Percentiles rank a stretch among this genome's conserved stretches.
Evolutionary conservation across 2,888 invertebrate species (phyloP).

Genomic region (Ichneumoninae sp.): DNA sequence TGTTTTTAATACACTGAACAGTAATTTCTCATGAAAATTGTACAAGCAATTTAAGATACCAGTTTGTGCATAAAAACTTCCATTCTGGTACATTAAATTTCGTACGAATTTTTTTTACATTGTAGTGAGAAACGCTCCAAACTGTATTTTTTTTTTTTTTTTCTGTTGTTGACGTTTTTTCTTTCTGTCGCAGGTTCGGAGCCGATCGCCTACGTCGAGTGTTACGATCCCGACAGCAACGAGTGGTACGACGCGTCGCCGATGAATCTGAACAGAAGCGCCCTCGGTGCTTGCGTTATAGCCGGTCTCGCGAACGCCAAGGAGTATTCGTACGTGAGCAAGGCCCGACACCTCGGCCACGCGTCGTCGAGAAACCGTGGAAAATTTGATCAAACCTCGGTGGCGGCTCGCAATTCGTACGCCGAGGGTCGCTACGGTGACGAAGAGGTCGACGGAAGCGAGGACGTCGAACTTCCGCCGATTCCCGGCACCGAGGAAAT

Average conservation of each 20-base stretch:
- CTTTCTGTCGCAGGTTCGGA: constrained; percentile 86
- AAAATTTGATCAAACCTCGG: constrained; percentile 69
- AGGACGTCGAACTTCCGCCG: constrained; percentile 24
- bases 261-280: constrained; percentile 93
- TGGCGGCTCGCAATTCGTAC: constrained; percentile 4
- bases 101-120: too few species aligned
- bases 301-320: constrained; percentile 89
- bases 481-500: constrained; percentile 41
- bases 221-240: constrained; percentile 89
- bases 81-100: too few species aligned
- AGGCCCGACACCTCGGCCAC: constrained; percentile 75
- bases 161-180: not conserved
- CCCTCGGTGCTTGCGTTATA: constrained; percentile 92
- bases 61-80: too few species aligned
- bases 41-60: too few species aligned
- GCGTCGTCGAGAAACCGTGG: constrained; percentile 69
- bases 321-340: constrained; percentile 87
- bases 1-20: too few species aligned
- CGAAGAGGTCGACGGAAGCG: constrained; percentile 70
- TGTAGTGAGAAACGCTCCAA: too few species aligned
- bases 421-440: constrained; percentile 63
- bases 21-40: too few species aligned
- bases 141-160: constrained; percentile 5
- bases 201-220: constrained; percentile 91
- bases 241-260: constrained; percentile 90